phyloP scores from a whole-genome alignment of 2,113 vertebrate species.

The Lophochroa leadbeateri region DNA sequence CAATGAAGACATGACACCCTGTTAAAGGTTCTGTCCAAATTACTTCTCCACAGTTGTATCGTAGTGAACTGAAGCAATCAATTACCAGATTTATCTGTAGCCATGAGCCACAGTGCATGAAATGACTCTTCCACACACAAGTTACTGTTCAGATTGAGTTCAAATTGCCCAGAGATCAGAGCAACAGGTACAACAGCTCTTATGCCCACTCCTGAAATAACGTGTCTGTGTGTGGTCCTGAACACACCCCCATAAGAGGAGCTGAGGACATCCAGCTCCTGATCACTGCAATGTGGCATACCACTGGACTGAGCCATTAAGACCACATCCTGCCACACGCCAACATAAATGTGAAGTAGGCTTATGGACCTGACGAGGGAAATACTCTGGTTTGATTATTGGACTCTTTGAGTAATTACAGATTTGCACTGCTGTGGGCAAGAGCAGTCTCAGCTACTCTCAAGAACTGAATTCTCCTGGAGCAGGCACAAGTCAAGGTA shows the following conservation, averaged over 20 bases:
- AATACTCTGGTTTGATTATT: not conserved
- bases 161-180: not conserved
- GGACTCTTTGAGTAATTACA: not conserved
- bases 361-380: not conserved
- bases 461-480: not conserved
- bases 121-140: not conserved
- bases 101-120: not conserved
- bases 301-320: not conserved
- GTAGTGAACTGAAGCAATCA: not conserved
- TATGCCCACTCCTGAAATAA: not conserved
- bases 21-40: not conserved
- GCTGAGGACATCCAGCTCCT: not conserved
- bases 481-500: not conserved
- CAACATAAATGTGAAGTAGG: fast-evolving
- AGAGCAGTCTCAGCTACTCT: not conserved
- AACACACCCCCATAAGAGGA: not conserved
- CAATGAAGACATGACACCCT: fast-evolving
- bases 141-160: not conserved
- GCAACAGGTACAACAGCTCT: not conserved
- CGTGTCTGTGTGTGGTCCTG: fast-evolving
- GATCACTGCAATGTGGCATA: not conserved
- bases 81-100: not conserved
- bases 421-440: not conserved
- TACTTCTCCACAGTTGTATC: not conserved
- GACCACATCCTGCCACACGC: not conserved